phyloP scores from a whole-genome alignment of 2,797 vertebrate genomes.

The Rachycentron canadum region DNA sequence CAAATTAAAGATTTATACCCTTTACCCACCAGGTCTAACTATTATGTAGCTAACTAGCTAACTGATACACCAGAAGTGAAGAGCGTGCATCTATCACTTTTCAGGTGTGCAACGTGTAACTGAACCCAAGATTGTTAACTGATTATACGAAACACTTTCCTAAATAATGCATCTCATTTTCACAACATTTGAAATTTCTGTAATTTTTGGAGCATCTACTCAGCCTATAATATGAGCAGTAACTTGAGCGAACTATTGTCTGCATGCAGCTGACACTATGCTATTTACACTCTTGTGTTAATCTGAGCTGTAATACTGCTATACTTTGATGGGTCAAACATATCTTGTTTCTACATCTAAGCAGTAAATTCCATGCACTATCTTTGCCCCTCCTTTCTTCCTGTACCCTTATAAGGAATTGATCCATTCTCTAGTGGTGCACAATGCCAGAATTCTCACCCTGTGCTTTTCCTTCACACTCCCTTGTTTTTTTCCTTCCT shows the following conservation, averaged over 20 bases:
- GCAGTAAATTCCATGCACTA: slow-evolving; percentile 18
- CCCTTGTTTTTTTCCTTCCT: slow-evolving; percentile 16
- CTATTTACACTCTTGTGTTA: not conserved
- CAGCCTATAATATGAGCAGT: not conserved
- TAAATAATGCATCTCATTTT: not conserved
- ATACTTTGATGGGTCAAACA: slow-evolving; percentile 24
- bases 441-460: slow-evolving; percentile 30
- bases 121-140: not conserved
- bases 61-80: not conserved
- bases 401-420: slow-evolving; percentile 70
- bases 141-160: not conserved
- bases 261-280: not conserved
- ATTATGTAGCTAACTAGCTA: not conserved
- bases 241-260: not conserved
- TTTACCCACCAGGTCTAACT: not conserved
- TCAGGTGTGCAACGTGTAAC: not conserved
- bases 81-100: too few species aligned
- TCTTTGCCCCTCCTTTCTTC: slow-evolving; percentile 57
- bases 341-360: slow-evolving; percentile 59
- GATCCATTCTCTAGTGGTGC: slow-evolving; percentile 21
- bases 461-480: slow-evolving; percentile 37
- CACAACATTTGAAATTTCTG: not conserved
- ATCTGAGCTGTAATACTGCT: not conserved
- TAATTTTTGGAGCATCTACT: not conserved
- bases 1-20: not conserved